Percentiles rank a stretch among this genome's conserved stretches.
phyloP scores from a whole-genome alignment of 2,113 vertebrate species.

The Bufo gargarizans region DNA sequence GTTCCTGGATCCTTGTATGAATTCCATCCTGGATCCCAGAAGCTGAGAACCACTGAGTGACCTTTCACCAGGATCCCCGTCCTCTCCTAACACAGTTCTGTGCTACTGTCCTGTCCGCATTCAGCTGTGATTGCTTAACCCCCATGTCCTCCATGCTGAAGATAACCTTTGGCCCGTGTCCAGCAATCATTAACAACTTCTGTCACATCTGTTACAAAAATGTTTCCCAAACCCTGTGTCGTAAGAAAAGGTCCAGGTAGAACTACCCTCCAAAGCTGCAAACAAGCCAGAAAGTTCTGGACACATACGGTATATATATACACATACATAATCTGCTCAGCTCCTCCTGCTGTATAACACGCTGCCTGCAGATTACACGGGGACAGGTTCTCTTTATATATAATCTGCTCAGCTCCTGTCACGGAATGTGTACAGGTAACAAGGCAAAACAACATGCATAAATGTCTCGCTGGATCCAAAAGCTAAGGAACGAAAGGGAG shows the following conservation, averaged over 20 bases:
- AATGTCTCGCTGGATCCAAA: no score
- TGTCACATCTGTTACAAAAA: background rate
- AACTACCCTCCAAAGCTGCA: background rate
- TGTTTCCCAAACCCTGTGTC: background rate
- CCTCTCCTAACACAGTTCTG: background rate
- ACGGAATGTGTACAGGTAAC: no score
- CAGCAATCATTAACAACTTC: slow-evolving; percentile 17
- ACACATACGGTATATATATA: no score
- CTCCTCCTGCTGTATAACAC: no score
- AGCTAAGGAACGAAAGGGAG: no score
- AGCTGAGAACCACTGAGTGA: background rate
- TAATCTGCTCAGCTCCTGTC: no score
- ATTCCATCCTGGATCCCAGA: background rate
- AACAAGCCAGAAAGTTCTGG: no score
- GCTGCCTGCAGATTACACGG: no score
- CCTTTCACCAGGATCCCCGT: background rate
- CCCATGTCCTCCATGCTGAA: background rate
- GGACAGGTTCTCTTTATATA: no score
- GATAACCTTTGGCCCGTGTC: slow-evolving; percentile 24
- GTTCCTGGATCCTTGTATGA: no score
- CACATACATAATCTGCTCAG: no score
- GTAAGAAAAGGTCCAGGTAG: background rate
- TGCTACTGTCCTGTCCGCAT: background rate
- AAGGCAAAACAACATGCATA: no score
- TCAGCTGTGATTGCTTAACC: background rate